phyloP scores from a whole-genome alignment of 2,888 invertebrate genomes.

The Pediacus dermestoides region DNA sequence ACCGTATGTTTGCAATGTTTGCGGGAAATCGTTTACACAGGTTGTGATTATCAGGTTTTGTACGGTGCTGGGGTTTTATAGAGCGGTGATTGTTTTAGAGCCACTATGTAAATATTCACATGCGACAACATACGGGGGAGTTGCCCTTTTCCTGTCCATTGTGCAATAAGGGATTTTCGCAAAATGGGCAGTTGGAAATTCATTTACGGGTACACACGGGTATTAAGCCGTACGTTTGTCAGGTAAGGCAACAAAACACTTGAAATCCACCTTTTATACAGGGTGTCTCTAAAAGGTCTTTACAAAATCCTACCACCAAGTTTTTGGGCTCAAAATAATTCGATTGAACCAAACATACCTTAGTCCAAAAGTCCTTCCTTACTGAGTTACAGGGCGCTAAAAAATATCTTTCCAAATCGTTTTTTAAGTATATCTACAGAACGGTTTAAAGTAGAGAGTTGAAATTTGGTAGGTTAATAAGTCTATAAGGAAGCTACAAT shows the following conservation, averaged over 20 bases:
- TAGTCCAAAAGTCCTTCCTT: too few species aligned
- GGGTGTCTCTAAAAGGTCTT: too few species aligned
- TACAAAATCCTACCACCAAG: too few species aligned
- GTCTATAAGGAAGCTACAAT: too few species aligned
- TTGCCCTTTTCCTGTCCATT: slow-evolving; percentile 36
- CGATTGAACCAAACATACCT: too few species aligned
- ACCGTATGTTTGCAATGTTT: slow-evolving; percentile 39
- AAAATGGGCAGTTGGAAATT: slow-evolving; percentile 41
- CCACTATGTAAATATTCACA: slow-evolving; percentile 41
- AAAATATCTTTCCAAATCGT: too few species aligned
- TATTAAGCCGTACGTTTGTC: slow-evolving; percentile 41
- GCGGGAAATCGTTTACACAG: slow-evolving; percentile 41
- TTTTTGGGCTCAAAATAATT: too few species aligned
- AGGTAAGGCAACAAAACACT: slow-evolving; percentile 24
- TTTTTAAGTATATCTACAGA: too few species aligned
- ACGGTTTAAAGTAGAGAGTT: too few species aligned
- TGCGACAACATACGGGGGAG: slow-evolving; percentile 44
- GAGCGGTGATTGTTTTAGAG: slow-evolving; percentile 29
- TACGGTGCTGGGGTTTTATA: not conserved
- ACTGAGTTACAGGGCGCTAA: too few species aligned
- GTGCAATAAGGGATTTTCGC: slow-evolving; percentile 39
- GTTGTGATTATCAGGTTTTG: slow-evolving; percentile 20
- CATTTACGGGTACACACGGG: slow-evolving; percentile 40
- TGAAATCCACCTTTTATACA: too few species aligned
- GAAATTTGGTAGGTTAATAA: too few species aligned